Evolutionary conservation across 2,797 vertebrate species (phyloP).

Genomic region (Macropus fuliginosus): DNA sequence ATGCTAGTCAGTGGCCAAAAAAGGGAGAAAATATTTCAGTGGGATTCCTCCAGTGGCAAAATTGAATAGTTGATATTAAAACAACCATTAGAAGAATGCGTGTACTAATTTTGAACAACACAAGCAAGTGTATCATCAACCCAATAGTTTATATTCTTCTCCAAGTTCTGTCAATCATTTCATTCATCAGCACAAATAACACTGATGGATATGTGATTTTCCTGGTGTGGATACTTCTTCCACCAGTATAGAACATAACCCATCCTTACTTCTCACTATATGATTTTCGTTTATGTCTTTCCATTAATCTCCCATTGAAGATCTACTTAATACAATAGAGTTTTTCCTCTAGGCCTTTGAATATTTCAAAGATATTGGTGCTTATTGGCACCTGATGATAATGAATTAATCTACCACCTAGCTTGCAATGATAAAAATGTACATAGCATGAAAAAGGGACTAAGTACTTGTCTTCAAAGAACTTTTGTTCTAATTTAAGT

Average conservation of each 20-base stretch:
- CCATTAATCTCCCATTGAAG: background rate
- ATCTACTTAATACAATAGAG: background rate
- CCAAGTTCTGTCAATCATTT: background rate
- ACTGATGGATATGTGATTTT: no score
- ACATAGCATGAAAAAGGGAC: background rate
- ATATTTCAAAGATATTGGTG: background rate
- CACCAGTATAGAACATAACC: background rate
- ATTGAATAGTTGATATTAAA: background rate
- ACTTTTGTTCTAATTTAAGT: background rate
- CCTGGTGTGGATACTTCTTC: no score
- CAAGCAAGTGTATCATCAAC: background rate
- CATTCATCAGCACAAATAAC: background rate
- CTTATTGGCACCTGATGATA: background rate
- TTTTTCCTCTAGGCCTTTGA: background rate
- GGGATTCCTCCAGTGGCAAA: background rate
- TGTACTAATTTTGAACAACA: background rate
- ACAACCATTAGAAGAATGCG: background rate
- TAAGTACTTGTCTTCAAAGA: slow-evolving; percentile 17
- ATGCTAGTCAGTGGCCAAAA: background rate
- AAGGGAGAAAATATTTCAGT: background rate
- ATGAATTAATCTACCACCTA: background rate
- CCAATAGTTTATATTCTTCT: no score
- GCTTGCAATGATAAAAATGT: background rate
- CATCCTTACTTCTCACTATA: background rate
- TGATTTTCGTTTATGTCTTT: background rate